Conservation (phyloP, 2,113 vertebrate species). For the Lipophrys pholis region DNA sequence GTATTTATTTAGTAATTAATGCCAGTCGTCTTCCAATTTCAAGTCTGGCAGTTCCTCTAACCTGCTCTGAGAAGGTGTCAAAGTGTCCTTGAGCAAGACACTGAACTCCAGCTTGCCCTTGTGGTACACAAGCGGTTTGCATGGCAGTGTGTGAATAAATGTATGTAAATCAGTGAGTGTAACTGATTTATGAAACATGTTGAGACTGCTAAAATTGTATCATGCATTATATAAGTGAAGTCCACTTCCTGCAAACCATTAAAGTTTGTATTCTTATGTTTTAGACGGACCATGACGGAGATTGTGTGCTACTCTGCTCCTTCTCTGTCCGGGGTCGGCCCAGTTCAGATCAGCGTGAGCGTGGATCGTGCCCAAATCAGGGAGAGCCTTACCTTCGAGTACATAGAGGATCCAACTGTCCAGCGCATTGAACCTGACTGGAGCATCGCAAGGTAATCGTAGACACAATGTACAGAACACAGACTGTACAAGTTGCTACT, state of each 20-base stretch:
- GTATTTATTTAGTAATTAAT: not conserved
- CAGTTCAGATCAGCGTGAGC: slow-evolving; percentile 89
- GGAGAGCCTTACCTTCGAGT: slow-evolving; percentile 90
- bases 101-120: too few relatives aligned
- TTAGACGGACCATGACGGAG: slow-evolving; percentile 91
- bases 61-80: too few relatives aligned
- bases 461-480: not conserved
- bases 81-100: too few relatives aligned
- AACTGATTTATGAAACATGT: too few relatives aligned
- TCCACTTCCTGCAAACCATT: too few relatives aligned
- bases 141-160: too few relatives aligned
- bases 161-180: too few relatives aligned
- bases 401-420: slow-evolving; percentile 96
- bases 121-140: too few relatives aligned
- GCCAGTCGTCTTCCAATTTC: not conserved
- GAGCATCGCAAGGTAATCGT: slow-evolving; percentile 94
- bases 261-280: not conserved
- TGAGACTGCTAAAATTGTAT: too few relatives aligned
- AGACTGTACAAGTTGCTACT: not conserved
- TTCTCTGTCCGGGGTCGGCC: slow-evolving; percentile 88
- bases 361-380: slow-evolving; percentile 92
- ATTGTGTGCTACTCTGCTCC: slow-evolving; percentile 93
- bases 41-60: too few relatives aligned
- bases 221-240: too few relatives aligned
- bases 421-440: slow-evolving; percentile 95